Evolutionary conservation across 2,888 invertebrate species (phyloP).

Genomic region (Phengaris arion): DNA sequence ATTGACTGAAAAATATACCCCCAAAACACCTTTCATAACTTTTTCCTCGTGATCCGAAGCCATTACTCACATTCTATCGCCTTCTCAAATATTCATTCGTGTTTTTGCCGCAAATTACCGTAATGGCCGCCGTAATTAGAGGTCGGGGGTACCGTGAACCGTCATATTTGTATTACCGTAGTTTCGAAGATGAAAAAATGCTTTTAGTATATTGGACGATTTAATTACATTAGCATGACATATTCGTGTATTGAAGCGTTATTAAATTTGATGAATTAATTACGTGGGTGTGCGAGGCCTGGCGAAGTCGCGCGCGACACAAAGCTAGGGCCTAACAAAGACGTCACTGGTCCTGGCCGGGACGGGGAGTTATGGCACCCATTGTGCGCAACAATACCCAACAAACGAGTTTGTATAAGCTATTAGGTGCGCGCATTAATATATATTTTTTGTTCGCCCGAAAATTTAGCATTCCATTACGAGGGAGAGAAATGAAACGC

Average conservation of each 20-base stretch:
- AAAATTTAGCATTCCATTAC: constrained; percentile 80
- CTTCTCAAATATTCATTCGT: constrained; percentile 78
- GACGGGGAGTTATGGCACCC: constrained; percentile 79
- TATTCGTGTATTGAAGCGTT: constrained; percentile 37
- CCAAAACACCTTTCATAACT: constrained; percentile 75
- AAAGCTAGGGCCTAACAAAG: constrained; percentile 77
- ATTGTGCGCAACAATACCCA: constrained; percentile 80
- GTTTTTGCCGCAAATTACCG: constrained; percentile 76
- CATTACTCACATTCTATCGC: constrained; percentile 78
- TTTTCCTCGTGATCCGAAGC: constrained; percentile 78
- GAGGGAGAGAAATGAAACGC: constrained; percentile 80
- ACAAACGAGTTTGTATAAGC: constrained; percentile 81
- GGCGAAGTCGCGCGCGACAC: constrained; percentile 69
- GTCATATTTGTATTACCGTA: constrained; percentile 47
- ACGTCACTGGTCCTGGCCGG: constrained; percentile 78
- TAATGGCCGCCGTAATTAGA: constrained; percentile 74
- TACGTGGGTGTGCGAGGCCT: constrained; percentile 50
- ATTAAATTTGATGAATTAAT: constrained; percentile 41
- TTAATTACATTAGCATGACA: constrained; percentile 50
- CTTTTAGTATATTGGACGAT: constrained; percentile 42
- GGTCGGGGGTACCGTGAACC: constrained; percentile 38
- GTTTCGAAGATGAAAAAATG: constrained; percentile 38
- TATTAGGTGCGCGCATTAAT: constrained; percentile 80
- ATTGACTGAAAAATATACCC: constrained; percentile 68
- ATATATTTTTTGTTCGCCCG: constrained; percentile 80